Evolutionary conservation across 2,113 vertebrate genomes (phyloP).

Genomic region (cat (Felis catus)): F.catus_Fca126_mat1.0 CM031411.1:81786001-81786500

Average conservation of each 20-base stretch:
- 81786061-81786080: neutral
- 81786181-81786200: neutral
- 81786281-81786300: neutral
- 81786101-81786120: neutral
- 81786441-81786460: too few relatives aligned
- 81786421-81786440: too few relatives aligned
- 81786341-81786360: neutral
- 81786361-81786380: too few relatives aligned
- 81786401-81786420: too few relatives aligned
- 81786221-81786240: neutral
- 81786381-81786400: too few relatives aligned
- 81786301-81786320: neutral
- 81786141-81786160: neutral
- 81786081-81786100: neutral
- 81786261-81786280: neutral
- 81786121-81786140: neutral
- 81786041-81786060: neutral
- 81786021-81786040: neutral
- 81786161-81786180: neutral
- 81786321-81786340: neutral
- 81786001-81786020: neutral
- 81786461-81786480: too few relatives aligned
- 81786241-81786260: neutral
- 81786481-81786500: too few relatives aligned
- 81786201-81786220: neutral